Conservation (phyloP, 2,113 vertebrate species). For the Callithrix jacchus region DNA sequence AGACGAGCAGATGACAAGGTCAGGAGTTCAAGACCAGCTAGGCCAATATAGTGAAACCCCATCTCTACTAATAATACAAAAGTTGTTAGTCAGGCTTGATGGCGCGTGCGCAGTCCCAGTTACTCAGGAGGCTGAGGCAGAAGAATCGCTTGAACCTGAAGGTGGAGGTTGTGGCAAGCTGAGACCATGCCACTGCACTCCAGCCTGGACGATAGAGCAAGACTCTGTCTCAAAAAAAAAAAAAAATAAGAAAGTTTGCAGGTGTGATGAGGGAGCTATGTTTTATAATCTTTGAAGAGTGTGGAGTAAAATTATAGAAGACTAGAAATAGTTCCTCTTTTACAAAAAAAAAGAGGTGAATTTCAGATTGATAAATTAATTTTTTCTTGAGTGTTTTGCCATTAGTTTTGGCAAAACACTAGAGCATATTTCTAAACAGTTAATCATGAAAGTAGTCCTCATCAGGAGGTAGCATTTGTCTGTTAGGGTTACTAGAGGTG, state of each 20-base stretch:
- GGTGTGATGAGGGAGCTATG: neutral
- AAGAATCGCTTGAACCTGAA: no score
- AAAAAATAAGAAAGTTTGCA: neutral
- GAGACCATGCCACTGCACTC: no score
- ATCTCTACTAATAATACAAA: no score
- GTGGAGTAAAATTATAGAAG: neutral
- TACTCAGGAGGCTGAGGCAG: no score
- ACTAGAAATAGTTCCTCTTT: neutral
- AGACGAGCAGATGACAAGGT: no score
- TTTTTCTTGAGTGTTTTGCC: neutral
- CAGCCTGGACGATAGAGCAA: no score
- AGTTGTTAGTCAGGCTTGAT: no score
- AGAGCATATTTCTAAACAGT: neutral
- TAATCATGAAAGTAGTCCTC: neutral
- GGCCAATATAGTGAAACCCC: no score
- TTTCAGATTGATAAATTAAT: neutral
- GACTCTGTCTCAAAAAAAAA: no score
- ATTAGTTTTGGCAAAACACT: neutral
- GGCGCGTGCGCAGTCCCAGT: no score
- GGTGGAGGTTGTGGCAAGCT: no score
- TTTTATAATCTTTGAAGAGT: conserved; percentile 1
- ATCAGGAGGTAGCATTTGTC: neutral
- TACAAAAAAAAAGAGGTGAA: neutral
- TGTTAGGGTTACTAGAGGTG: neutral
- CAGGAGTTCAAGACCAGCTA: no score